Evolutionary conservation across 2,888 invertebrate genomes (phyloP).

Genomic region (Pachymerium ferrugineum): DNA sequence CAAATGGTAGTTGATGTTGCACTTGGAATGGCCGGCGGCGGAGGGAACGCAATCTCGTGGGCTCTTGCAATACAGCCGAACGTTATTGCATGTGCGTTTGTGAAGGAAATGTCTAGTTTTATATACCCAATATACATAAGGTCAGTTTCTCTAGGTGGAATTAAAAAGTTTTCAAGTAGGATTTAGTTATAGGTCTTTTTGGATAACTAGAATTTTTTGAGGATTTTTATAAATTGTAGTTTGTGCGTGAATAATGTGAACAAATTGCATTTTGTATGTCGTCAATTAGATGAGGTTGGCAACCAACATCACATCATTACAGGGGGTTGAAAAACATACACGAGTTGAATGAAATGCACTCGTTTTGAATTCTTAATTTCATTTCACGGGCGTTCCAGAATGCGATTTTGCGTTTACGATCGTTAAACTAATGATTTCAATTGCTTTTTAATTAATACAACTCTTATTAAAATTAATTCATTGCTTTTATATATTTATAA

Average conservation of each 20-base stretch:
- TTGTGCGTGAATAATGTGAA: conserved; percentile 10
- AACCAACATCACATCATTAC: conserved; percentile 19
- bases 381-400: conserved; percentile 9
- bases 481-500: neutral
- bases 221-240: conserved; percentile 7
- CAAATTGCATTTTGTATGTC: conserved; percentile 19
- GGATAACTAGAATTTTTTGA: neutral
- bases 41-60: conserved; percentile 16
- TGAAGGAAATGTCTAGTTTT: neutral
- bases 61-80: conserved; percentile 1
- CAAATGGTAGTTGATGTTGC: conserved; percentile 18
- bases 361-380: conserved; percentile 16
- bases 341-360: conserved; percentile 14
- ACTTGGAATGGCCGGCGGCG: conserved; percentile 10
- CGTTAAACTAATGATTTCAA: conserved; percentile 12
- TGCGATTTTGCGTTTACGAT: conserved; percentile 11
- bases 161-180: too few relatives aligned
- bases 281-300: conserved; percentile 17
- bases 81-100: neutral
- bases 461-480: neutral
- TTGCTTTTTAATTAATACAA: neutral
- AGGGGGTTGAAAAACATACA: conserved; percentile 18
- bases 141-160: neutral
- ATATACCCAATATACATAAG: conserved; percentile 7
- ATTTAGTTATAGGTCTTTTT: neutral